Conservation (phyloP, 64 coral and sea anemone genomes). For the Trachythela sp. region DNA sequence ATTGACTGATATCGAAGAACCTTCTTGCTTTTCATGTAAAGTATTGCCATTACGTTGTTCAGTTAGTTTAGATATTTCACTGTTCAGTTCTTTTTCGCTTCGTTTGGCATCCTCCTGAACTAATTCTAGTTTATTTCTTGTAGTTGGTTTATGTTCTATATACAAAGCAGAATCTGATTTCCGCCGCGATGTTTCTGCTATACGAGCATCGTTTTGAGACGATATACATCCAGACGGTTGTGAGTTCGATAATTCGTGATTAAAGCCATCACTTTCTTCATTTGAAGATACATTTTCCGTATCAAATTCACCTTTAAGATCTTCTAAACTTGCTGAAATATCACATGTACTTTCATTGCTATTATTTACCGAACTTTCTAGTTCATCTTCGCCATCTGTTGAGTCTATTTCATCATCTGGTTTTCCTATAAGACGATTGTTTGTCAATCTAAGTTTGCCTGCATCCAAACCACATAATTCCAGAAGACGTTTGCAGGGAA, state of each 20-base stretch:
- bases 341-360: not conserved
- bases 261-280: not conserved
- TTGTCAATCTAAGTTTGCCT: not conserved
- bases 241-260: not conserved
- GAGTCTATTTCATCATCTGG: not conserved
- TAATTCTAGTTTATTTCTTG: not conserved
- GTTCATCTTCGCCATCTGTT: not conserved
- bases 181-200: not conserved
- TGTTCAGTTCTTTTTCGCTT: not conserved
- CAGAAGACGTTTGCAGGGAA: not conserved
- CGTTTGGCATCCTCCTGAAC: not conserved
- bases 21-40: not conserved
- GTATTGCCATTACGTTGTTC: not conserved
- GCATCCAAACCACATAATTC: not conserved
- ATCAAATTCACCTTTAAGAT: conserved; percentile 4
- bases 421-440: not conserved
- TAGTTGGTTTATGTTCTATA: not conserved
- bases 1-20: not conserved
- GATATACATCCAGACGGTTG: not conserved
- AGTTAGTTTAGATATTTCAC: not conserved
- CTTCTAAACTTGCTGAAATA: not conserved
- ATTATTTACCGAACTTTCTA: not conserved
- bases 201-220: not conserved
- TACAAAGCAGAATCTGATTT: not conserved
- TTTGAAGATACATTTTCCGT: not conserved